Percentiles rank a stretch among this genome's conserved stretches.
These are phyloP conservation scores for Momotus momota DNA, from an alignment of 2,797 vertebrate species.

Conservation along the genomic window DNA sequence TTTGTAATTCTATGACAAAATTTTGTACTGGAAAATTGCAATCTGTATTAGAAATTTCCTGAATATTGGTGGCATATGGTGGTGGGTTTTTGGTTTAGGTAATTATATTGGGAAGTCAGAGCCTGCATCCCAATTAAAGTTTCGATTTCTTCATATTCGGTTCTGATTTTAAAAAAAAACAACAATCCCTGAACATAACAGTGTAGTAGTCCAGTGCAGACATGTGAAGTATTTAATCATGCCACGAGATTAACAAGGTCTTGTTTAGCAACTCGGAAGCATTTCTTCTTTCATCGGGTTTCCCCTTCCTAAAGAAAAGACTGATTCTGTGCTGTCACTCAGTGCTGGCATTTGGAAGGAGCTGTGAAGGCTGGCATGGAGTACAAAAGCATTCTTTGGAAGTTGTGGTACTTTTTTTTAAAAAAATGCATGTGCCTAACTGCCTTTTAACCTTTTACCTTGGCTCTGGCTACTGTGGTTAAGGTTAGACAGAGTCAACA, in stretches of 20 bases:
- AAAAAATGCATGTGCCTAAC: neutral
- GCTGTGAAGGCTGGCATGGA: neutral
- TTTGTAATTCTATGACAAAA: neutral
- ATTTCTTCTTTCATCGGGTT: neutral
- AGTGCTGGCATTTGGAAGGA: neutral
- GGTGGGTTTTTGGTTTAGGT: neutral
- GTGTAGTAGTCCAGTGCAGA: neutral
- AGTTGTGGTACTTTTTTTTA: neutral
- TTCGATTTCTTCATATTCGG: neutral
- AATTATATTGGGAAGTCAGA: neutral
- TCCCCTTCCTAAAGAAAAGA: neutral
- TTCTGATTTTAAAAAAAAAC: neutral
- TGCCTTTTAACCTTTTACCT: neutral
- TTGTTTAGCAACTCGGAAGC: neutral
- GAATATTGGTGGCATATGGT: neutral
- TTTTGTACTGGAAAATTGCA: neutral
- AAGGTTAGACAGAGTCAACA: neutral
- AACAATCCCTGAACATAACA: neutral
- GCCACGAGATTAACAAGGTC: neutral
- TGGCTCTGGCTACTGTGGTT: fast-evolving
- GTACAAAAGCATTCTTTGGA: neutral
- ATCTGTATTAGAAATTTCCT: neutral
- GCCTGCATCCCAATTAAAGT: neutral
- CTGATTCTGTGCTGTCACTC: neutral
- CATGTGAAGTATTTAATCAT: neutral